Evolutionary conservation across 2,113 vertebrate species (phyloP).

Genomic region (Notothenia coriiceps): DNA sequence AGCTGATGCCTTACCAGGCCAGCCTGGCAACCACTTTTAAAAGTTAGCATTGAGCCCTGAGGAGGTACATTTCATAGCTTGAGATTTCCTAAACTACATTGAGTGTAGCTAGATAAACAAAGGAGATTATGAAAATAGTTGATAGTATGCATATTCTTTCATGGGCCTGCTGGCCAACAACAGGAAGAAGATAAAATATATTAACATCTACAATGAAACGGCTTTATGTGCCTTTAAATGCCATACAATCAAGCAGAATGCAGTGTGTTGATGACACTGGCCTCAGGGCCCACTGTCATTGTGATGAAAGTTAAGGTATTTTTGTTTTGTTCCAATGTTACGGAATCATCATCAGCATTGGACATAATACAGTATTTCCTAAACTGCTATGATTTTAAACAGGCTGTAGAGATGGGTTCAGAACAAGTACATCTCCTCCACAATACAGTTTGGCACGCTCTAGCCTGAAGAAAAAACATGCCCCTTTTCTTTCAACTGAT

Average conservation of each 20-base stretch:
- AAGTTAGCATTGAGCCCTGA: no score
- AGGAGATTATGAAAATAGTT: constrained; percentile 10
- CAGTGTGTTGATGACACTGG: constrained; percentile 4
- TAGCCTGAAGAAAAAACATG: constrained; percentile 55
- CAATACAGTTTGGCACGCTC: constrained; percentile 55
- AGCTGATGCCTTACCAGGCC: no score
- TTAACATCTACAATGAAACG: background rate
- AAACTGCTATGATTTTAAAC: constrained; percentile 7
- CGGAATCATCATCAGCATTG: background rate
- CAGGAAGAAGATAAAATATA: background rate
- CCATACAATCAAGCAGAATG: background rate
- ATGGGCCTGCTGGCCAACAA: constrained; percentile 7
- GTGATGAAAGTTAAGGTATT: no score
- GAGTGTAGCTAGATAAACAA: constrained; percentile 20
- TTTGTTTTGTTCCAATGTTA: background rate
- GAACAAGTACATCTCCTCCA: constrained; percentile 24
- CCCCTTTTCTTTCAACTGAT: constrained; percentile 65
- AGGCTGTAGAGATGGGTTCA: constrained; percentile 25
- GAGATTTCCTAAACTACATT: constrained; percentile 1
- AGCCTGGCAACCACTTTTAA: no score
- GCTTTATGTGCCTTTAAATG: constrained; percentile 3
- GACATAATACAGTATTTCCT: background rate
- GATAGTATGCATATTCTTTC: constrained; percentile 13
- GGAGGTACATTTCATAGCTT: background rate
- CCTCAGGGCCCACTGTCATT: constrained; percentile 1